Evolutionary conservation across 2,888 invertebrate genomes (phyloP), one percentile per base, ranked within the genome.

Genomic region (Omphaloscelis lunosa): DNA sequence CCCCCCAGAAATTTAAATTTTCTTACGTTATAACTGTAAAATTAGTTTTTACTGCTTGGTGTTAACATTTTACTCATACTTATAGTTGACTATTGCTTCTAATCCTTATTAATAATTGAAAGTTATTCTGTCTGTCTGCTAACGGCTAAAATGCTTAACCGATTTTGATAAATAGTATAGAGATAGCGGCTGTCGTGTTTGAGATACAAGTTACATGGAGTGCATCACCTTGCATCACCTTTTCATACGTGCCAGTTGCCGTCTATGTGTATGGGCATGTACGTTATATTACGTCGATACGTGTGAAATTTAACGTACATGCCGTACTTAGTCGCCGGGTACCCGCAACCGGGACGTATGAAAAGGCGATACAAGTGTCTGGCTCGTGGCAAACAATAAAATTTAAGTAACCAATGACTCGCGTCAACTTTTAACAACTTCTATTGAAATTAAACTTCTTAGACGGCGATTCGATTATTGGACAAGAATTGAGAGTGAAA

Each of bases 61-160:
- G 12, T 53, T 73, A 71, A 56, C 29, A 71, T 71, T 73, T 73
- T 56, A 62, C 61, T 41, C 76, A 63, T 62, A 53, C 56, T 34
- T 34, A 34, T 34, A 34, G 34, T 5, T 34, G 23, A 5, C 62
- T 53, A 45, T 51, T 75, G 17, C n/a, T 75, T 45, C n/a, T 75
- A 34, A 75, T 53, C 29, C 20, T 11, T 51, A 41, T n/a, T 62
- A 20, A 75, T 53, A 69, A 23, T 68, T 23, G 27, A 53, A 69
- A 11, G 15, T 27, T n/a, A 45, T 45, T 41, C 9, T 27, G 8
- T 29, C n/a, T 56, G 20, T 67, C 11, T 53, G 34, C 34, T 48
- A 5, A 12, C 8, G 5, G 34, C 4, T 48, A 27, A 67, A n/a
- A 9, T 15, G 8, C 20, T 27, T 39, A 23, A 17, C 5, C 11